Conservation (phyloP, 2,113 vertebrate species). For the Prochilodus magdalenae region DNA sequence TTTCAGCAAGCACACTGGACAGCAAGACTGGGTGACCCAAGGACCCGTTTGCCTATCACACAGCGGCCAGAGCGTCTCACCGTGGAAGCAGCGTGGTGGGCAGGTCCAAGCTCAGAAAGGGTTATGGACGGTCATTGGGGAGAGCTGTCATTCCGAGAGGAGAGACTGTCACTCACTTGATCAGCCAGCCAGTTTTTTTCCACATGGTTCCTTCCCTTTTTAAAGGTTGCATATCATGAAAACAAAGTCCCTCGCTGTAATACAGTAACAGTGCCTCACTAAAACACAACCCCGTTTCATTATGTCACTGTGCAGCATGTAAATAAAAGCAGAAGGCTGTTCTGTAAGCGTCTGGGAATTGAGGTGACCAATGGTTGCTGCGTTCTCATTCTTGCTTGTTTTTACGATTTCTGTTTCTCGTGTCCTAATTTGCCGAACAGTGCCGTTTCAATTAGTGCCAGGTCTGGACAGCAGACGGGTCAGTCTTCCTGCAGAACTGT, state of each 20-base stretch:
- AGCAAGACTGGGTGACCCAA: background rate
- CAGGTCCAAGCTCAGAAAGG: background rate
- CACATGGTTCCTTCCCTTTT: background rate
- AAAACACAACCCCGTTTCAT: too few relatives aligned
- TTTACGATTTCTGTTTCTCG: too few relatives aligned
- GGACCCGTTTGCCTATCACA: slow-evolving; percentile 26
- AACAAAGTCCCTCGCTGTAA: background rate
- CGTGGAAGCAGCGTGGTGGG: background rate
- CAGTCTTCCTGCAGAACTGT: too few relatives aligned
- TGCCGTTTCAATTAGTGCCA: too few relatives aligned
- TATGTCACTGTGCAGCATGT: too few relatives aligned
- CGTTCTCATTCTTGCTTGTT: too few relatives aligned
- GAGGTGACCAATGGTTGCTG: too few relatives aligned
- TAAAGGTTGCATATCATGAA: background rate
- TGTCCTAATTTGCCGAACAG: too few relatives aligned
- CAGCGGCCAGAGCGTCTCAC: slow-evolving; percentile 3
- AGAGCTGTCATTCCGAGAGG: slow-evolving; percentile 4
- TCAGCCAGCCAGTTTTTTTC: slow-evolving; percentile 6
- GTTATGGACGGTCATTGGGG: background rate
- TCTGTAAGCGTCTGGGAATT: background rate
- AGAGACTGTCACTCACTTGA: slow-evolving; percentile 18
- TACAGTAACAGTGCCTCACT: too few relatives aligned
- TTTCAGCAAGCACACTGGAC: background rate
- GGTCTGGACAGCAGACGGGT: too few relatives aligned
- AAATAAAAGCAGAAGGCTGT: too few relatives aligned